Percentiles rank a stretch among this genome's conserved stretches.
phyloP scores from a whole-genome alignment of 2,113 vertebrate species.

The Pseudonaja textilis region DNA sequence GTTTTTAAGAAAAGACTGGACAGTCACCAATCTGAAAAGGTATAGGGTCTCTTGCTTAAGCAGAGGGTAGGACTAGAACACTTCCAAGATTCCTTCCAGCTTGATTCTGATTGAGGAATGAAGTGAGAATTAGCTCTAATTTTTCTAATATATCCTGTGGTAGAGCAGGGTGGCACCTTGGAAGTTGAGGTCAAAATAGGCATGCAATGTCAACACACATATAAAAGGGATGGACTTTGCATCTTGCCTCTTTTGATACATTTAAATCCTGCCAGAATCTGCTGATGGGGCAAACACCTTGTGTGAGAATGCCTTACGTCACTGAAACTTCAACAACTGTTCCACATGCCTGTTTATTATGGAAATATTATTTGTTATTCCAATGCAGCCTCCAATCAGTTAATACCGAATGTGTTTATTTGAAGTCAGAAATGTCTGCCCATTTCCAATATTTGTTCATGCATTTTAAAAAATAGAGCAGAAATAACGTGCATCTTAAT shows the following conservation, averaged over 20 bases:
- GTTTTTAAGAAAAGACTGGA: too few relatives aligned
- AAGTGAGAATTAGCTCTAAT: background rate
- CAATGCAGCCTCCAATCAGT: background rate
- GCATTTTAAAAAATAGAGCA: background rate
- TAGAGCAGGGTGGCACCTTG: background rate
- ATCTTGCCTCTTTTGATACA: background rate
- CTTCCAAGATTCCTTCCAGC: too few relatives aligned
- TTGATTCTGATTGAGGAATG: background rate
- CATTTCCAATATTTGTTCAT: background rate
- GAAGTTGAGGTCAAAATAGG: background rate
- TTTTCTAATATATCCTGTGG: background rate
- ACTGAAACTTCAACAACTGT: background rate
- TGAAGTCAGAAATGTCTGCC: background rate
- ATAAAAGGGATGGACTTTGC: background rate
- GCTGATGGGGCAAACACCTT: background rate
- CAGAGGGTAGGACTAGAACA: too few relatives aligned
- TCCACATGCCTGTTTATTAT: background rate
- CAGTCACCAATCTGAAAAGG: too few relatives aligned
- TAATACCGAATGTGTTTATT: background rate
- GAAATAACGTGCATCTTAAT: constrained; percentile 1
- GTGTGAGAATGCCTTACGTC: background rate
- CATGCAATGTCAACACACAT: background rate
- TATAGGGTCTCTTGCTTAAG: too few relatives aligned
- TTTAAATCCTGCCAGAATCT: background rate
- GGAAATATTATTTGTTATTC: background rate